A percentile compares a stretch with the other conserved stretches of the same genome.
Conservation (phyloP, 2,888 invertebrate species). For the Calephelis perditalis region DNA sequence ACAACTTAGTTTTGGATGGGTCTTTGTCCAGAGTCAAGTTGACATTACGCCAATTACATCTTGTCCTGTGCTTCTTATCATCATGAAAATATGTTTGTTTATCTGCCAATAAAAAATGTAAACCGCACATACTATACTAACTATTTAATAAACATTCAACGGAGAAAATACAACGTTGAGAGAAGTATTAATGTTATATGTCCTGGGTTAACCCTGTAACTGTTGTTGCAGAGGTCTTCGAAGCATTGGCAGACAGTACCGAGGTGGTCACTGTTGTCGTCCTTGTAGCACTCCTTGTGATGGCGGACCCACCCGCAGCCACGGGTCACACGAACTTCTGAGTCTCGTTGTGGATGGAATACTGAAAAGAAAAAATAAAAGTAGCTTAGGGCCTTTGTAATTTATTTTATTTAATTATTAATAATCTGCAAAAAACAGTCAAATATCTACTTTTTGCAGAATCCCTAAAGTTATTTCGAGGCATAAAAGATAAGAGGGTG, state of each 20-base stretch:
- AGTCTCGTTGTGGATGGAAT: conserved; percentile 48
- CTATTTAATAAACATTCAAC: conserved; percentile 19
- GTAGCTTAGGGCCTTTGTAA: neutral
- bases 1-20: no score
- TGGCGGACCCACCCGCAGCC: conserved; percentile 81
- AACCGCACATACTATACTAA: neutral
- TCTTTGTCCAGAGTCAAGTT: no score
- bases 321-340: conserved; percentile 76
- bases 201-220: conserved; percentile 37
- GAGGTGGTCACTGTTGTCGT: conserved; percentile 79
- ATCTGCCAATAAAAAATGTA: no score
- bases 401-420: no score
- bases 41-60: no score
- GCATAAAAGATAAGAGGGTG: no score
- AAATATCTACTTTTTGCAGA: no score
- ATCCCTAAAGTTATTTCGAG: no score
- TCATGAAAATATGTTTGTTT: no score
- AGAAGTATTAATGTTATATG: conserved; percentile 40
- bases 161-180: conserved; percentile 36
- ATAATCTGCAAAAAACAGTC: no score
- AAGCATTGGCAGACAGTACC: conserved; percentile 81
- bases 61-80: no score
- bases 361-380: conserved; percentile 42
- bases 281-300: conserved; percentile 71
- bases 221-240: conserved; percentile 78